Percentiles rank a stretch among this genome's conserved stretches.
Conservation (phyloP, 2,113 vertebrate genomes). For the Geothlypis trichas region DNA sequence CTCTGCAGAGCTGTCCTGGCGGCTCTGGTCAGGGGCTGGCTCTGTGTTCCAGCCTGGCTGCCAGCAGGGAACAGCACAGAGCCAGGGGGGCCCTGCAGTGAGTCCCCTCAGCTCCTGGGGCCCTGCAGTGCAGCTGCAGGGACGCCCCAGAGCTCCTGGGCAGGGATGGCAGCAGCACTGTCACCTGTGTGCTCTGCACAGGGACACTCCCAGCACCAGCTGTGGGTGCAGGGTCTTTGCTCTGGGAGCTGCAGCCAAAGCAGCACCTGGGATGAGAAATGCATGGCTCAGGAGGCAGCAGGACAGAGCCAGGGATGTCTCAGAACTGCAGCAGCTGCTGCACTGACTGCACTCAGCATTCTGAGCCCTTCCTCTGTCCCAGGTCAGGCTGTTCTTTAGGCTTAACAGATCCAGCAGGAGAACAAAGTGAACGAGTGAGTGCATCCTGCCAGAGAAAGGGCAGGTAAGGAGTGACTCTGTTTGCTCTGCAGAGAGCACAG, state of each 20-base stretch:
- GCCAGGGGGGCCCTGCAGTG: background rate
- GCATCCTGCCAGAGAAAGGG: background rate
- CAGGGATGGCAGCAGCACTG: background rate
- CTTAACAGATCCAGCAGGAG: background rate
- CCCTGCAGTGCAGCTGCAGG: background rate
- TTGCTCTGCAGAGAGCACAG: background rate
- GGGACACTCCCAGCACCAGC: background rate
- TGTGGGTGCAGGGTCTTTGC: rapidly evolving
- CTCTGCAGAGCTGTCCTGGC: background rate
- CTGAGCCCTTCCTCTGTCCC: background rate
- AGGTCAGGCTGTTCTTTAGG: background rate
- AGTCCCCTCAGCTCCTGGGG: background rate
- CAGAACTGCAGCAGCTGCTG: background rate
- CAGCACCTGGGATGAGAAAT: background rate
- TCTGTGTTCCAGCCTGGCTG: background rate
- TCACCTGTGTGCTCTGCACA: background rate
- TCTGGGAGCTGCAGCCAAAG: background rate
- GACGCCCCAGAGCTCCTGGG: background rate
- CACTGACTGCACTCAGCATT: background rate
- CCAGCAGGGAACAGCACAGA: background rate
- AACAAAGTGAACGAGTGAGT: background rate
- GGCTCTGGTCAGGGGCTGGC: background rate
- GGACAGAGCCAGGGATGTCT: background rate
- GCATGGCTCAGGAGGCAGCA: background rate
- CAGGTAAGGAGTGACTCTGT: background rate